Evolutionary conservation across 2,888 invertebrate genomes (phyloP).

Genomic region (Pammene aurita): DNA sequence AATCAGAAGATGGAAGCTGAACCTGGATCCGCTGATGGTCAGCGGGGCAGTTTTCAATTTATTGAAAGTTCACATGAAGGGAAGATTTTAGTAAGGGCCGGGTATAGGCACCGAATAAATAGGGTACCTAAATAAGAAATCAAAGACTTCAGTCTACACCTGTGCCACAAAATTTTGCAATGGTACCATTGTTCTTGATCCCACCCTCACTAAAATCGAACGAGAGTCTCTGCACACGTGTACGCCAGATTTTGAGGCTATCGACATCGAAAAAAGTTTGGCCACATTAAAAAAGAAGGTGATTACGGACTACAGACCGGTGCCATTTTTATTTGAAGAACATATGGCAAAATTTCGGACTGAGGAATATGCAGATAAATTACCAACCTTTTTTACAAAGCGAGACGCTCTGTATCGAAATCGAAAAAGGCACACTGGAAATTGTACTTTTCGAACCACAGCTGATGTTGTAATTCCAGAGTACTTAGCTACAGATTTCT

Average conservation of each 20-base stretch:
- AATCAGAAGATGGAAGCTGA: too few relatives aligned
- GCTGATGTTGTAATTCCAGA: slow-evolving; percentile 13
- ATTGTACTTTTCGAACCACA: slow-evolving; percentile 16
- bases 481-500: slow-evolving; percentile 9
- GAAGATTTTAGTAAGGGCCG: background rate
- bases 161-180: too few relatives aligned
- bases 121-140: background rate
- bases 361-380: background rate
- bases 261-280: slow-evolving; percentile 11
- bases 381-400: slow-evolving; percentile 8
- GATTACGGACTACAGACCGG: slow-evolving; percentile 1
- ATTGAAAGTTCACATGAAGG: background rate
- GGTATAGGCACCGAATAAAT: background rate
- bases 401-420: slow-evolving; percentile 16
- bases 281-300: slow-evolving; percentile 5
- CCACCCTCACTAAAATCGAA: background rate
- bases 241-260: slow-evolving; percentile 2
- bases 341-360: slow-evolving; percentile 9
- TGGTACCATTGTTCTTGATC: slow-evolving; percentile 1
- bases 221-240: slow-evolving; percentile 4
- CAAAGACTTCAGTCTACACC: too few relatives aligned
- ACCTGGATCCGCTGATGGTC: background rate
- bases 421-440: slow-evolving; percentile 2
- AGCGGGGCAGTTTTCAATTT: background rate
- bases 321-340: slow-evolving; percentile 11